phyloP scores from a whole-genome alignment of 2,113 vertebrate species.

The Notarius quadriscutis region DNA sequence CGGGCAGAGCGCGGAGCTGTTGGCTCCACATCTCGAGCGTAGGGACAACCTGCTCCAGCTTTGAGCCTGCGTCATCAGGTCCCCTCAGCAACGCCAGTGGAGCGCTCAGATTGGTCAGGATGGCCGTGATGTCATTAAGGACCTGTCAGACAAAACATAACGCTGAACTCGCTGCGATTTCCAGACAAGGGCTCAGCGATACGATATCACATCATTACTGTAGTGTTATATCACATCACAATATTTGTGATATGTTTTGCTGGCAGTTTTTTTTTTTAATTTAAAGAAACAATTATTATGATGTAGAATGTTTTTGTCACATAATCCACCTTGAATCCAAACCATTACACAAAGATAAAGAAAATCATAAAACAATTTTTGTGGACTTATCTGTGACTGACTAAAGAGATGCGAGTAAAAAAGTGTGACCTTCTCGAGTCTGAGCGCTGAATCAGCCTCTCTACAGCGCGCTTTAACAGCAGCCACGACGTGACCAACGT shows the following conservation, averaged over 20 bases:
- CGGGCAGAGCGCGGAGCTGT: slow-evolving; percentile 80
- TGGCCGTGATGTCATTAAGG: slow-evolving; percentile 71
- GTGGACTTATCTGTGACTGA: not conserved
- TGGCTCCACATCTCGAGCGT: slow-evolving; percentile 83
- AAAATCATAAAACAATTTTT: not conserved
- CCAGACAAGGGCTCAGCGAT: not conserved
- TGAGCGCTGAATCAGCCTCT: slow-evolving; percentile 35
- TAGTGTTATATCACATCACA: not conserved
- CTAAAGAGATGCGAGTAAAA: not conserved
- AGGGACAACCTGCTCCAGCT: slow-evolving; percentile 76
- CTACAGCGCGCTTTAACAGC: slow-evolving; percentile 16
- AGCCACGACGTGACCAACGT: slow-evolving; percentile 45
- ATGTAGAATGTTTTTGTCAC: not conserved
- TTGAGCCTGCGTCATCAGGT: slow-evolving; percentile 61
- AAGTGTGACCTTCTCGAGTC: slow-evolving; percentile 49
- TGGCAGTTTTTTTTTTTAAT: not conserved
- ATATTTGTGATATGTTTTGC: too few relatives aligned
- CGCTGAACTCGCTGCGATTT: not conserved
- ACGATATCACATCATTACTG: not conserved
- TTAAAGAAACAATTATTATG: too few relatives aligned
- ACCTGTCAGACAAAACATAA: slow-evolving; percentile 65
- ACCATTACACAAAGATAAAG: not conserved
- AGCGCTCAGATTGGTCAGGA: slow-evolving; percentile 72
- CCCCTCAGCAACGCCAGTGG: slow-evolving; percentile 67
- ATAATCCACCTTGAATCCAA: not conserved